These are phyloP conservation scores for Luscinia luscinia DNA, from an alignment of 2,797 vertebrate genomes.

Conservation along the genomic window DNA sequence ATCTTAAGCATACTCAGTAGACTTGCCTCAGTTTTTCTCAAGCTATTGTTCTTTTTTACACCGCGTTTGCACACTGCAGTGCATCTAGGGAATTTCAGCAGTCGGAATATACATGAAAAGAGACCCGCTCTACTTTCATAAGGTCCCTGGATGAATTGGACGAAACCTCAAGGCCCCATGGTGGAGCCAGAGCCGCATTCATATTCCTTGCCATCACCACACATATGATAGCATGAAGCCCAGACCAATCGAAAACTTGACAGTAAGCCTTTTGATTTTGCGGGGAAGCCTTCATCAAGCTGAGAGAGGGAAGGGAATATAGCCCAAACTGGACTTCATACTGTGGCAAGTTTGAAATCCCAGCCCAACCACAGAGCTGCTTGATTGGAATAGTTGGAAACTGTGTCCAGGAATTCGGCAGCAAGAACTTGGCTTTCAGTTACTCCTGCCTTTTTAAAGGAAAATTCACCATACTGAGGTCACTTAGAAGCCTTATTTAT, in stretches of 20 bases:
- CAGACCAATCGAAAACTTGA: constrained; percentile 84
- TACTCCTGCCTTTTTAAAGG: constrained; percentile 71
- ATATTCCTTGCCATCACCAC: constrained; percentile 80
- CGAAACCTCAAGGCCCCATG: constrained; percentile 78
- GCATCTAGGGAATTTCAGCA: constrained; percentile 80
- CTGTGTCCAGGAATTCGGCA: constrained; percentile 80
- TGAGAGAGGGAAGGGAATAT: constrained; percentile 84
- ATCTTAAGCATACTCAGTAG: constrained; percentile 61
- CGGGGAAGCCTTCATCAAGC: constrained; percentile 82
- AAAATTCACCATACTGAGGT: constrained; percentile 41
- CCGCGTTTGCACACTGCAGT: constrained; percentile 75
- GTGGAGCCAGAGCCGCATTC: constrained; percentile 77
- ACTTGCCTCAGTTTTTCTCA: constrained; percentile 76
- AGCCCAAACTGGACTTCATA: constrained; percentile 84
- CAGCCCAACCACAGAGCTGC: constrained; percentile 84
- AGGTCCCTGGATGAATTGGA: constrained; percentile 81
- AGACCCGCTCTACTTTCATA: constrained; percentile 83
- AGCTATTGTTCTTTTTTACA: constrained; percentile 81
- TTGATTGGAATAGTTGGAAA: constrained; percentile 85
- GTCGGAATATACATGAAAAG: constrained; percentile 85
- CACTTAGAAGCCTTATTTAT: constrained; percentile 64
- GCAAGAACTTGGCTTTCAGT: constrained; percentile 76
- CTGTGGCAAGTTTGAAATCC: constrained; percentile 87
- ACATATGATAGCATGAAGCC: constrained; percentile 78
- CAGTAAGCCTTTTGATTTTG: constrained; percentile 89